Conservation (phyloP, 2,113 vertebrate genomes). For the Aphelocoma coerulescens region DNA sequence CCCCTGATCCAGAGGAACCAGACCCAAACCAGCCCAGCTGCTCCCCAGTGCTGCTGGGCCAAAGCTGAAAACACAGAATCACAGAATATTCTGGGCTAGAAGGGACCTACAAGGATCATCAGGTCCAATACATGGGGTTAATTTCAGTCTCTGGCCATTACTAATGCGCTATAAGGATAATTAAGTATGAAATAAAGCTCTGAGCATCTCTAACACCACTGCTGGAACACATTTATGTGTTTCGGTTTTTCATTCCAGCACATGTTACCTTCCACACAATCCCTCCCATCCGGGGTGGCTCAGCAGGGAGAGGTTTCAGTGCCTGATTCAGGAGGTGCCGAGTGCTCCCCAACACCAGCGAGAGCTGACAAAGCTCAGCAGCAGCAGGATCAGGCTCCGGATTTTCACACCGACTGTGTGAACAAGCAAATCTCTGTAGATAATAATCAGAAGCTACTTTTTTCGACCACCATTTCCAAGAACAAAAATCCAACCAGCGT, state of each 20-base stretch:
- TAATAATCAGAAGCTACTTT: neutral
- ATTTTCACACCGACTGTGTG: neutral
- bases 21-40: neutral
- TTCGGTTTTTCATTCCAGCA: neutral
- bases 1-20: neutral
- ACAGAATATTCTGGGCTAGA: neutral
- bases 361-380: neutral
- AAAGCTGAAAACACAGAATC: neutral
- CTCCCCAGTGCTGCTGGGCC: neutral
- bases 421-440: neutral
- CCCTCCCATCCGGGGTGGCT: neutral
- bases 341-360: neutral
- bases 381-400: neutral
- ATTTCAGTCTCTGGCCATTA: neutral
- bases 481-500: neutral
- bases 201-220: neutral
- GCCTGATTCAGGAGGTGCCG: neutral
- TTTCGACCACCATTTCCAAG: neutral
- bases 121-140: neutral
- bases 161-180: neutral
- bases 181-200: neutral
- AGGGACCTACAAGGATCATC: neutral
- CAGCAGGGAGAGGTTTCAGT: neutral
- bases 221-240: neutral
- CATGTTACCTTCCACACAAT: neutral